Evolutionary conservation across 2,888 invertebrate genomes (phyloP).

Genomic region (Isotomurus palustris): DNA sequence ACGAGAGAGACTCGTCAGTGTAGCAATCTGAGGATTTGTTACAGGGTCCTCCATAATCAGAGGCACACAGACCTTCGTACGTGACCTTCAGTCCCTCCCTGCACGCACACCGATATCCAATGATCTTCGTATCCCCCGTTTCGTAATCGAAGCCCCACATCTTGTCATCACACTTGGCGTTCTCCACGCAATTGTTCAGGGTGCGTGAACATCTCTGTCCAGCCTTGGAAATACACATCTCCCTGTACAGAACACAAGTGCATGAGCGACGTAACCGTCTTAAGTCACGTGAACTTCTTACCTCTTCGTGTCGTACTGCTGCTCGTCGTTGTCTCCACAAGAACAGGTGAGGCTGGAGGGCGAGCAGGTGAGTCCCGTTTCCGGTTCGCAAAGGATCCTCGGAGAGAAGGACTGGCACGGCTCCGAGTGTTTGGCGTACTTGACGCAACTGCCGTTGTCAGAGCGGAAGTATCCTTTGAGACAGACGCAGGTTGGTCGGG

Average conservation of each 20-base stretch:
- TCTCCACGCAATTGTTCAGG: conserved; percentile 28
- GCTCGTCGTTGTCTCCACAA: too few relatives aligned
- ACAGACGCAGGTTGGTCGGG: conserved; percentile 27
- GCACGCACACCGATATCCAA: conserved; percentile 28
- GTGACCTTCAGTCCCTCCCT: conserved; percentile 26
- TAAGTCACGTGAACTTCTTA: too few relatives aligned
- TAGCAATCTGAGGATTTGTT: conserved; percentile 23
- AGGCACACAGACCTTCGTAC: conserved; percentile 23
- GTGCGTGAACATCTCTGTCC: conserved; percentile 27
- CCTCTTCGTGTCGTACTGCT: too few relatives aligned
- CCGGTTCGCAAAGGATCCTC: conserved; percentile 19
- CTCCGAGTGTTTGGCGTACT: conserved; percentile 24
- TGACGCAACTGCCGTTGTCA: conserved; percentile 26
- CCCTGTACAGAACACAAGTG: conserved; percentile 24
- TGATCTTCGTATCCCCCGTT: conserved; percentile 30
- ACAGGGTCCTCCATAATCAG: conserved; percentile 32
- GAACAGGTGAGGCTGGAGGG: conserved; percentile 24
- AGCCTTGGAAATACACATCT: conserved; percentile 25
- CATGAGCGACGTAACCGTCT: too few relatives aligned
- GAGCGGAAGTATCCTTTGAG: conserved; percentile 31
- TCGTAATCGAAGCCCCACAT: conserved; percentile 28
- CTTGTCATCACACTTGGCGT: conserved; percentile 31
- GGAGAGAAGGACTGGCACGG: conserved; percentile 20
- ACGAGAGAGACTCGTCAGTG: conserved; percentile 23
- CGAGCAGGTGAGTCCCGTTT: conserved; percentile 28